These are phyloP conservation scores for Rhinoptilus africanus DNA, from an alignment of 2,113 vertebrate species.

Conservation along the genomic window DNA sequence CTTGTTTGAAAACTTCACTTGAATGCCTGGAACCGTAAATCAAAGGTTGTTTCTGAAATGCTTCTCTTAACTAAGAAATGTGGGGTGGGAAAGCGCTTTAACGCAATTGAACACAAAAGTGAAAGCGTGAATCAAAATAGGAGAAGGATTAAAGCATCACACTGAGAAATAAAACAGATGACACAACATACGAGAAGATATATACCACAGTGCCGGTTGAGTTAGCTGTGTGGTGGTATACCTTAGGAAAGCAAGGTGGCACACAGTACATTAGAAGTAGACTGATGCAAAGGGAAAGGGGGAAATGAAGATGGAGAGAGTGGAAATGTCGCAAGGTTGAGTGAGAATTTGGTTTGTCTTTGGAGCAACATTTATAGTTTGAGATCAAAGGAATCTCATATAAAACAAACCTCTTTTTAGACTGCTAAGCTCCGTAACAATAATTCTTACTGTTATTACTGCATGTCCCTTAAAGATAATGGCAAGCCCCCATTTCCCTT, in stretches of 20 bases:
- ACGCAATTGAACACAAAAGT: not conserved
- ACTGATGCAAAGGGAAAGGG: not conserved
- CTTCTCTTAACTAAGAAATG: not conserved
- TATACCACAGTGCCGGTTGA: not conserved
- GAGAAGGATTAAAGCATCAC: not conserved
- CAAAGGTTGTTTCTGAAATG: not conserved
- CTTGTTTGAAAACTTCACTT: not conserved
- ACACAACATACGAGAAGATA: rapidly evolving
- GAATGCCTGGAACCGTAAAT: not conserved
- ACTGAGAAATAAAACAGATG: not conserved
- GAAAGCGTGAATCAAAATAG: not conserved
- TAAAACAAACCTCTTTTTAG: not conserved
- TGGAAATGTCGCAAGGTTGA: not conserved
- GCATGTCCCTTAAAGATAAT: not conserved
- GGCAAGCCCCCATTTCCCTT: not conserved
- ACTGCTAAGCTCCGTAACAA: not conserved
- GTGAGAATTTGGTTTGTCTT: not conserved
- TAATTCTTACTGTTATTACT: not conserved
- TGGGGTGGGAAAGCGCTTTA: not conserved
- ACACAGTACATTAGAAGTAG: not conserved
- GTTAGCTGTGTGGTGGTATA: not conserved
- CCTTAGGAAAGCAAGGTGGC: not conserved
- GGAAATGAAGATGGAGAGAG: not conserved
- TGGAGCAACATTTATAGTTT: not conserved
- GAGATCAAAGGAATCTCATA: not conserved